Evolutionary conservation across 2,888 invertebrate genomes (phyloP), one percentile per base, ranked within the genome.

Genomic region (Phengaris alcon): DNA sequence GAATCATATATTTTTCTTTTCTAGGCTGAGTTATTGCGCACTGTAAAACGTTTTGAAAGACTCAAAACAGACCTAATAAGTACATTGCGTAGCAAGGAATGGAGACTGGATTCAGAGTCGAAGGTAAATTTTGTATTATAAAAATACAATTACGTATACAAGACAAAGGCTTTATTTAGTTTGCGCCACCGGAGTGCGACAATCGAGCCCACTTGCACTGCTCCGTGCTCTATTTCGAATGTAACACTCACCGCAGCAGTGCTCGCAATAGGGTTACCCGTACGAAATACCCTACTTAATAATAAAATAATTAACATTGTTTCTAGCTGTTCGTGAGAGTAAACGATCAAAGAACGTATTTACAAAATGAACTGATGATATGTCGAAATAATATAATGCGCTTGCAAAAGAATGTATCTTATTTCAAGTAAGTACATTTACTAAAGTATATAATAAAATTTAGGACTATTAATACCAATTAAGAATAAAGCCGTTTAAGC

Each of bases 31-130:
- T 81, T 94, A 73, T 78, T 93, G 48, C 89, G 93, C 74, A 93
- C 93, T 9, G 91, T 93, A 48, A 94, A 94, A 81, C 86, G 92
- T 80, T 93, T 94, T 76, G 94, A 94, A 79, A 86, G 94, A 78
- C 85, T 93, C 76, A 93, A 93, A 82, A 94, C 93, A 0, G 94
- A 94, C 77, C 82, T 94, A 76, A 87, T 93, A 77, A 94, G 94
- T 79, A 93, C 93, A 6, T 82, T 94, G 55, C 88, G 94, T 15
- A 93, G 93, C 80, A 93, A 91, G 78, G 94, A 94, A 79, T 94
- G 94, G 94, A 90, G 93, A 8, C 81, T 94, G 79, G 94, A 94
- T 80, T 93, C 93, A 0, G 93, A 94, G 84, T 93, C 93, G 0
- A 94, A 94, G 90, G 93, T 93, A 82, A 7, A 13, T 70, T 75